A percentile compares a stretch with the other conserved stretches of the same genome.
These are phyloP conservation scores for Connochaetes taurinus DNA, from an alignment of 2,113 vertebrate species.

Conservation along the genomic window DNA sequence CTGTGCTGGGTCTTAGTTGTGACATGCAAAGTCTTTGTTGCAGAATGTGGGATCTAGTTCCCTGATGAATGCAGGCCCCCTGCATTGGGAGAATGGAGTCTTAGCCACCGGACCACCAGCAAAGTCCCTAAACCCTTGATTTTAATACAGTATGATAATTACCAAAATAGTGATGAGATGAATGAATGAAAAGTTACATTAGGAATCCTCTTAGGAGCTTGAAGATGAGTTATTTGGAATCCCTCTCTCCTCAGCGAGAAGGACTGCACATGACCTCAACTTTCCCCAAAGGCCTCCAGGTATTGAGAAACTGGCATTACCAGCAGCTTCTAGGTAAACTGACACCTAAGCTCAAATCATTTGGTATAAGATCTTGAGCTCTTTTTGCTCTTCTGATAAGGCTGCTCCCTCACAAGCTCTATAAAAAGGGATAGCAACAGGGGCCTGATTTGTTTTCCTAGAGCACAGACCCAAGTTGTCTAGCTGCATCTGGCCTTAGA, in stretches of 20 bases:
- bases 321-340: neutral
- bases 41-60: neutral
- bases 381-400: neutral
- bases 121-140: neutral
- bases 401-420: neutral
- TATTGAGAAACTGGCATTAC: neutral
- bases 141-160: neutral
- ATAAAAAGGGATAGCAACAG: neutral
- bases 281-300: neutral
- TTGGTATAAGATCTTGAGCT: neutral
- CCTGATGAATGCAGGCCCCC: neutral
- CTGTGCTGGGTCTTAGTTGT: neutral
- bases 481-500: neutral
- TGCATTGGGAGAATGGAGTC: neutral
- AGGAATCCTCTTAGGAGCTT: neutral
- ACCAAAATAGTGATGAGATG: neutral
- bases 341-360: neutral
- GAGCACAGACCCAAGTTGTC: neutral
- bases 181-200: neutral
- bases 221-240: neutral
- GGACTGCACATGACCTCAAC: neutral
- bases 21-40: neutral
- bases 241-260: neutral
- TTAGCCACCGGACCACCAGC: neutral
- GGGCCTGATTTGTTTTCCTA: neutral